Evolutionary conservation across 2,797 vertebrate genomes (phyloP), one percentile per base, ranked within the genome.

Genomic region (Allochrocebus solatus): DNA sequence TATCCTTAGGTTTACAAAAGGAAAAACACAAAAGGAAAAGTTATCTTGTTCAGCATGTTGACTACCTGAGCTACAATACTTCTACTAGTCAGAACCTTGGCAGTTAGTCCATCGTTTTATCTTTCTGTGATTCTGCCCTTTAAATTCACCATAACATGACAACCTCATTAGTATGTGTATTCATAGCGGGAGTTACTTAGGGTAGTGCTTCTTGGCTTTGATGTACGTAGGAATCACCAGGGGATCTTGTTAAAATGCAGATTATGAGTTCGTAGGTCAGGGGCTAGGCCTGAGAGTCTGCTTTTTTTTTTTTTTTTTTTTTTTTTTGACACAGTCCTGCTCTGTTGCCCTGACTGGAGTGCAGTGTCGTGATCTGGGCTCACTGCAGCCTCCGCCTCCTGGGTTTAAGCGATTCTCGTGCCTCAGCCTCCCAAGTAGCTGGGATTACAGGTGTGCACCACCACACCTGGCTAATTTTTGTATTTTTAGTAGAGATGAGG

Each of bases 1-100:
- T 72, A 80, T 87, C 26, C 10, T 92, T 91, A 61, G 43, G n/a
- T 81, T 92, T 81, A 81, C 74, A 91, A 91, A 94, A 88, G 59
- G 82, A 67, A 89, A 75, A 64, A 83, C 28, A 46, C 8, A 26
- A 81, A 88, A 75, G 26, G 67, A 55, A 57, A 96, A 64, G 64
- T 64, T 48, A 41, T 19, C 41, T 82, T 46, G 28, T 85, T 87
- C 39, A 61, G 72, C 22, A 11, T 39, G 48, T 48, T 89, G 85
- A 89, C 46, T 8, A 2, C 43, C 26, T 93, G 33, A 61, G n/a
- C 46, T n/a, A 13, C n/a, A 53, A 0, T 9, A 28, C 28, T 90
- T 89, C 8, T 75, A 1, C 36, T 33, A 72, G 76, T 92, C 79
- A 91, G 3, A 93, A 88, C 59, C 41, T 59, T 91, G 89, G 74